These are phyloP conservation scores for Cheilosia vernalis DNA, from an alignment of 2,888 invertebrate species.

Conservation along the genomic window DNA sequence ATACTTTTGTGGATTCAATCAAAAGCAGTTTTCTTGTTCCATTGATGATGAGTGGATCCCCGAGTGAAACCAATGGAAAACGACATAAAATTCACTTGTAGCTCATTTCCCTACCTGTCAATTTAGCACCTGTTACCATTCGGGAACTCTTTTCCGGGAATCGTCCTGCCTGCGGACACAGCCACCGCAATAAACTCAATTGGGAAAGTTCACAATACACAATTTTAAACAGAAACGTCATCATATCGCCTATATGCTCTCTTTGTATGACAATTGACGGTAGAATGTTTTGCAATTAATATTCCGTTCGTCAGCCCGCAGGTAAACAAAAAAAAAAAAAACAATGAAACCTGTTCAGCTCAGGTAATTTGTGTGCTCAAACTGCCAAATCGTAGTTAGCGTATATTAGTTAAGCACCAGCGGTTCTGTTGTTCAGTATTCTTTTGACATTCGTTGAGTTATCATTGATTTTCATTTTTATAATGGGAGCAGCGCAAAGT, in stretches of 20 bases:
- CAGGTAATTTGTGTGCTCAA: not conserved
- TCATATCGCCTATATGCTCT: not conserved
- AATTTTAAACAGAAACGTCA: no score
- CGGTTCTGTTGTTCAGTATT: constrained; percentile 18
- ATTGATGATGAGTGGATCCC: no score
- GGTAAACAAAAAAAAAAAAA: not conserved
- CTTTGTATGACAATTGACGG: not conserved
- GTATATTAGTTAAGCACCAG: not conserved
- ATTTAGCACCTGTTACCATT: no score
- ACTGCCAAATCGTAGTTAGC: not conserved
- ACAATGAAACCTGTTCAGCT: not conserved
- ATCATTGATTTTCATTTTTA: not conserved
- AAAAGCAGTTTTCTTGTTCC: no score
- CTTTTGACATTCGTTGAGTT: not conserved
- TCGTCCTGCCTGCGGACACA: no score
- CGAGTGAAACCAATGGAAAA: no score
- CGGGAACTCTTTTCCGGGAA: no score
- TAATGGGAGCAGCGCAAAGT: constrained; percentile 53
- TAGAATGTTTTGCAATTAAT: not conserved
- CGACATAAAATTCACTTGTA: no score
- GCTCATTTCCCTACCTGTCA: no score
- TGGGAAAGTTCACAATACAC: no score
- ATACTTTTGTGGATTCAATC: no score
- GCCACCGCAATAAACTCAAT: no score
- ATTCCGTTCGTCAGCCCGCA: not conserved